A percentile compares a stretch with the other conserved stretches of the same genome.
phyloP scores from a whole-genome alignment of 2,113 vertebrate genomes.

The Himantopus leucocephalus region DNA sequence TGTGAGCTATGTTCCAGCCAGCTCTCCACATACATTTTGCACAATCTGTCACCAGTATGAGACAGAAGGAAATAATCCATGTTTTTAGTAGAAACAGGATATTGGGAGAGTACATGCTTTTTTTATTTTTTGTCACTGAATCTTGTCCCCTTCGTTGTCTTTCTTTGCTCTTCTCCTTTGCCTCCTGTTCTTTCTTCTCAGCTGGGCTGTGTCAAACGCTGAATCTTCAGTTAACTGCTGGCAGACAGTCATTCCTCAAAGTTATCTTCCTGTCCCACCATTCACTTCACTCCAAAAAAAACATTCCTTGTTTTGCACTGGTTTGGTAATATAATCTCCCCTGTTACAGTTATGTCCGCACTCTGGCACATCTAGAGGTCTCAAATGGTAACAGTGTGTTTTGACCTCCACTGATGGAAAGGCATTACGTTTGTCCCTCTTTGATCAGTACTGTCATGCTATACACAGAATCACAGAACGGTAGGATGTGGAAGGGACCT shows the following conservation, averaged over 20 bases:
- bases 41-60: slow-evolving; percentile 59
- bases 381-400: background rate
- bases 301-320: background rate
- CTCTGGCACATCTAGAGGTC: background rate
- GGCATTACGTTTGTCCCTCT: background rate
- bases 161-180: background rate
- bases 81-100: slow-evolving; percentile 37
- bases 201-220: background rate
- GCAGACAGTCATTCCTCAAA: background rate
- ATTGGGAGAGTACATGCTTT: background rate
- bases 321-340: background rate
- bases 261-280: background rate
- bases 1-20: slow-evolving; percentile 47
- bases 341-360: background rate
- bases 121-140: background rate
- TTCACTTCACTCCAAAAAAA: background rate
- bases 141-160: background rate
- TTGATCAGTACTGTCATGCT: background rate
- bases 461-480: no score
- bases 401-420: background rate
- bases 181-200: background rate
- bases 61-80: slow-evolving; percentile 52
- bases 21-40: slow-evolving; percentile 51
- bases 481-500: no score
- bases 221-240: background rate